Base-by-base conservation (phyloP, 2,797 vertebrate species). In the Molossus molossus region DNA sequence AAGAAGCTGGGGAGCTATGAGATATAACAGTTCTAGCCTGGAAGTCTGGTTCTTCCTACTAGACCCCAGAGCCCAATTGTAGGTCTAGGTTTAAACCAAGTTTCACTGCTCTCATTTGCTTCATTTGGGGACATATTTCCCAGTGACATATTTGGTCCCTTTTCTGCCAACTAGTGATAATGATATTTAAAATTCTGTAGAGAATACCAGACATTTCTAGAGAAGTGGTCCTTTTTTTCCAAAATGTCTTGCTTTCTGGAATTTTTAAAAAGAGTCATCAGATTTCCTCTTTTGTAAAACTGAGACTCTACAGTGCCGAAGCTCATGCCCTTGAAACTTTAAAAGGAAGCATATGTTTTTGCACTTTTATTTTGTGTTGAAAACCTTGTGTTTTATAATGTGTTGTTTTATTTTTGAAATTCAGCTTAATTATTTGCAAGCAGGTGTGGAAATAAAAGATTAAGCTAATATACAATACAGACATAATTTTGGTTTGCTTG, bases 111-210 rank as follows among this genome's bases (percentile, higher is more conserved):
- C 64, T 95, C 87, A 83, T 94, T 82, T 92, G 88, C 75, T 97
- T 96, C 33, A 48, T 85, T 90, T 92, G n/a, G 69, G 72, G 60
- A 89, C 17, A 14, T 92, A 89, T 92, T 94, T 96, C 84, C 27
- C 25, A 37, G 69, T 89, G 87, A 94, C 87, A 95, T 92, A 83
- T 92, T 96, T 81, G 40, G 64, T 88, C 20, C 9, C 96, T 90
- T 90, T 33, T 95, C 91, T 95, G 92, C 90, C 96, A 94, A 15
- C 20, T 76, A 62, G 45, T 27, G 90, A 94, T 93, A 86, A 94
- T 92, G 81, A 79, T 91, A 89, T 75, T 95, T 92, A 86, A 92
- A 96, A 84, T 88, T 62, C 64, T 91, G 37, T 77, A 29, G 82
- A 97, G 76, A 89, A 84, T 94, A 94, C 60, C 55, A 84, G 57